phyloP scores from a whole-genome alignment of 2,797 vertebrate genomes.

The Adrianichthys oophorus region DNA sequence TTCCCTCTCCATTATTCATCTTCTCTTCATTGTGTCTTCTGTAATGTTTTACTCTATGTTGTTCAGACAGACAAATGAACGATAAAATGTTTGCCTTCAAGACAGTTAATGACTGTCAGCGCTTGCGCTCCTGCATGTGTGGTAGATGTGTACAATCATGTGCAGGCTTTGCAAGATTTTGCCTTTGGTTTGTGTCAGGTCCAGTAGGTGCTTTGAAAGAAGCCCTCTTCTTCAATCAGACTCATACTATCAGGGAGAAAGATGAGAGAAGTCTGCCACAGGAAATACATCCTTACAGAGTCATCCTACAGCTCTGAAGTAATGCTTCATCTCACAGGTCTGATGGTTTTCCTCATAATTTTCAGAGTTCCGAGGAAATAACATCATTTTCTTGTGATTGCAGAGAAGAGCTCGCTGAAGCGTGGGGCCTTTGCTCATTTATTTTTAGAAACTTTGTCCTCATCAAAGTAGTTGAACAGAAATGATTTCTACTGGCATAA shows the following conservation, averaged over 20 bases:
- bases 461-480: slow-evolving; percentile 2
- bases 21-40: slow-evolving; percentile 50
- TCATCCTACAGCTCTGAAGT: neutral
- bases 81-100: slow-evolving; percentile 67
- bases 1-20: slow-evolving; percentile 64
- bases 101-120: slow-evolving; percentile 27
- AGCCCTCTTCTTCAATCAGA: slow-evolving; percentile 45
- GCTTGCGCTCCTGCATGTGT: slow-evolving; percentile 12
- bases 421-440: neutral
- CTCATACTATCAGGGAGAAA: slow-evolving; percentile 38
- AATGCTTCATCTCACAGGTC: neutral
- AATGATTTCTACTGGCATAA: neutral
- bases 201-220: slow-evolving; percentile 41
- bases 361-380: neutral
- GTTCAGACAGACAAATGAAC: slow-evolving; percentile 68
- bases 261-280: slow-evolving; percentile 13
- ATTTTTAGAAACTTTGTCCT: neutral
- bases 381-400: slow-evolving; percentile 3
- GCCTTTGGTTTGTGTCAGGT: slow-evolving; percentile 45
- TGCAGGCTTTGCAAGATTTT: slow-evolving; percentile 17
- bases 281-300: neutral
- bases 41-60: slow-evolving; percentile 65
- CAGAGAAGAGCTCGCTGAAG: slow-evolving; percentile 4
- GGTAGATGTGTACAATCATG: slow-evolving; percentile 3
- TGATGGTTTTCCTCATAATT: slow-evolving; percentile 12